These are phyloP conservation scores for Bombyx huttoni DNA, from an alignment of 2,888 invertebrate species.

Conservation along the genomic window DNA sequence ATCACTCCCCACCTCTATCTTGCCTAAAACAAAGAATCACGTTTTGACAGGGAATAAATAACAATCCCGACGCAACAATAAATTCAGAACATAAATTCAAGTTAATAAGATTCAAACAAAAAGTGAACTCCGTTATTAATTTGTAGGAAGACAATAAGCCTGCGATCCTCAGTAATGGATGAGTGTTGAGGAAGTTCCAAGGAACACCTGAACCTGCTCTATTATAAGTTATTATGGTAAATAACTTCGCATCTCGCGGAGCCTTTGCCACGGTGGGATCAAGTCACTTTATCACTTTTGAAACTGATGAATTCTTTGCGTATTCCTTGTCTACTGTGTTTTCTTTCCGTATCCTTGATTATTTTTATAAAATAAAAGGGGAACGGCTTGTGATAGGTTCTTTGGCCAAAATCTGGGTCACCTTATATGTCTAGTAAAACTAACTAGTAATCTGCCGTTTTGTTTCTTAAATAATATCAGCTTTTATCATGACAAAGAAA, in stretches of 20 bases:
- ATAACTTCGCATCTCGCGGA: not conserved
- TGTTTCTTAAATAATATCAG: no score
- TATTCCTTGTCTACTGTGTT: not conserved
- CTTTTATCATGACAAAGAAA: not conserved
- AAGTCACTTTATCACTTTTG: not conserved
- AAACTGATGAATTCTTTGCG: not conserved
- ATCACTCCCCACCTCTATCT: not conserved
- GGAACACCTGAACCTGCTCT: constrained; percentile 19
- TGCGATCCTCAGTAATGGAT: constrained; percentile 26
- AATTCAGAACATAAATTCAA: constrained; percentile 16
- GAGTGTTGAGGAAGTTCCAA: constrained; percentile 23
- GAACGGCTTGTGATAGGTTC: no score
- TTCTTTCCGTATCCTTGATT: not conserved
- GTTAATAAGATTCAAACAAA: constrained; percentile 22
- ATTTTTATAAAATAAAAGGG: not conserved
- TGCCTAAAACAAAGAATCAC: not conserved
- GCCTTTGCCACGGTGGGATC: not conserved
- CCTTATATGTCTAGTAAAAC: no score
- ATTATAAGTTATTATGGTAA: constrained; percentile 19
- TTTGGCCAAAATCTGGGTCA: no score
- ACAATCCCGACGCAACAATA: constrained; percentile 6
- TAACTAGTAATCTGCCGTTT: no score
- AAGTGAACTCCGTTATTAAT: constrained; percentile 27
- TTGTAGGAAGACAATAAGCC: constrained; percentile 27
- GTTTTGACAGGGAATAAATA: constrained; percentile 2